Base-by-base conservation (phyloP, 1,140 invertebrate genomes). In the Marisa cornuarietis region DNA sequence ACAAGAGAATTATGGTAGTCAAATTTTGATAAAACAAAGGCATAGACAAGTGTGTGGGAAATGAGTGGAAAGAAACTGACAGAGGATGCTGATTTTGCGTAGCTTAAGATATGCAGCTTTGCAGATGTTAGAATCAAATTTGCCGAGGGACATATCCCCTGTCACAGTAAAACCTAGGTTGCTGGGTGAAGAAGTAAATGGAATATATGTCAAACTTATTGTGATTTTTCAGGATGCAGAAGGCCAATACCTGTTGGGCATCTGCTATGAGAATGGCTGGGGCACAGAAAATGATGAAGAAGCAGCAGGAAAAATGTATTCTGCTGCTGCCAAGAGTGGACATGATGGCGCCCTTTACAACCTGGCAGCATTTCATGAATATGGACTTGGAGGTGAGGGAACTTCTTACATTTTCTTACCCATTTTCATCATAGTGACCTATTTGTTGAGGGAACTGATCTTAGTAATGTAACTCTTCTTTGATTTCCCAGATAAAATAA, bases 211-310 rank as follows among this genome's bases (percentile, higher is more conserved):
- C 31, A 42, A 42, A 42, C 31, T 2, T 42, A 42, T 42, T 42
- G 31, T 1, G 0, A 24, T 79, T 58, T 76, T 63, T 66, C 77
- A 90, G 89, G 84, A 87, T 80, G 69, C 82, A 13, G 88, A 90
- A 73, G 88, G 83, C 8, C 85, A 88, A 81, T 90, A 88, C 81
- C 89, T 88, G 76, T 82, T 90, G 31, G 89, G 86, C 8, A 76
- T 89, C 10, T 90, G 89, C 74, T 87, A 88, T 81, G 88, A 90
- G 82, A 83, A 88, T 78, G 88, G 89, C 8, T 87, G 79, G 82
- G 89, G 89, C 26, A 84, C 88, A 42, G 81, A 86, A 26, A 73
- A 81, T 13, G 83, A 88, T 76, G 82, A 86, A 42, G 84, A 83
- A 69, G 80, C 82, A 71, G 88, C 88, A 54, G 86, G 84, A 16